These are phyloP conservation scores for Drosophila prolongata DNA, from an alignment of 2,888 invertebrate species.

Conservation along the genomic window DNA sequence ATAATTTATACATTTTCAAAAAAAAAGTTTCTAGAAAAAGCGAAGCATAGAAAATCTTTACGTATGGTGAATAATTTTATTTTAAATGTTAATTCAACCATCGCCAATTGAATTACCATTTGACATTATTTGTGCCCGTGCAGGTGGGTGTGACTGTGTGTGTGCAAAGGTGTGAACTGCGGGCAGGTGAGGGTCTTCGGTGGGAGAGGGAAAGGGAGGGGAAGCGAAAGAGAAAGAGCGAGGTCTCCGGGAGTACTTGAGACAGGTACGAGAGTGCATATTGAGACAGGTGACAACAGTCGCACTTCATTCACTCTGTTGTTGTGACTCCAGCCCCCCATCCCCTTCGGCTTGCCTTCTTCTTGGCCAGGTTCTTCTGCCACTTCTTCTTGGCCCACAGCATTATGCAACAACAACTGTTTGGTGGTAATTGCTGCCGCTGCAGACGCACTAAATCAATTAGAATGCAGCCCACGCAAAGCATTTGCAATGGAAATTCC, in stretches of 20 bases:
- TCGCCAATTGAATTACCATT: slow-evolving; percentile 23
- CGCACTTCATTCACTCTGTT: slow-evolving; percentile 53
- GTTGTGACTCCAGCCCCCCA: slow-evolving; percentile 38
- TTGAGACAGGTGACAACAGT: slow-evolving; percentile 76
- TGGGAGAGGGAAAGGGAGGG: slow-evolving; percentile 28
- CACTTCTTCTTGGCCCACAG: slow-evolving; percentile 6
- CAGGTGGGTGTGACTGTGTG: slow-evolving; percentile 17
- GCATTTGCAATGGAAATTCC: slow-evolving; percentile 46
- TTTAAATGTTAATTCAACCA: slow-evolving; percentile 17
- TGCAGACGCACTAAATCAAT: slow-evolving; percentile 71
- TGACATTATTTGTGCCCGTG: slow-evolving; percentile 26
- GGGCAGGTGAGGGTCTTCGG: slow-evolving; percentile 10
- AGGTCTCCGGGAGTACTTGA: slow-evolving; percentile 61
- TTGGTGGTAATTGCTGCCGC: slow-evolving; percentile 38
- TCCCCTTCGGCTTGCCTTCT: slow-evolving; percentile 24
- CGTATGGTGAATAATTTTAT: neutral
- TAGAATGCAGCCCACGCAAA: slow-evolving; percentile 45
- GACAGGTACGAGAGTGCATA: slow-evolving; percentile 74
- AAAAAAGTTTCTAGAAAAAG: neutral
- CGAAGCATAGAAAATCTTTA: neutral
- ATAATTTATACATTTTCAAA: too few relatives aligned
- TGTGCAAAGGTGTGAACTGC: slow-evolving; percentile 16
- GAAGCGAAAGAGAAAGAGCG: slow-evolving; percentile 2
- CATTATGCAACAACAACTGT: slow-evolving; percentile 26
- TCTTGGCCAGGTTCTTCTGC: slow-evolving; percentile 15